phyloP scores from a whole-genome alignment of 1,140 invertebrate species.

The Bombus soroeensis region DNA sequence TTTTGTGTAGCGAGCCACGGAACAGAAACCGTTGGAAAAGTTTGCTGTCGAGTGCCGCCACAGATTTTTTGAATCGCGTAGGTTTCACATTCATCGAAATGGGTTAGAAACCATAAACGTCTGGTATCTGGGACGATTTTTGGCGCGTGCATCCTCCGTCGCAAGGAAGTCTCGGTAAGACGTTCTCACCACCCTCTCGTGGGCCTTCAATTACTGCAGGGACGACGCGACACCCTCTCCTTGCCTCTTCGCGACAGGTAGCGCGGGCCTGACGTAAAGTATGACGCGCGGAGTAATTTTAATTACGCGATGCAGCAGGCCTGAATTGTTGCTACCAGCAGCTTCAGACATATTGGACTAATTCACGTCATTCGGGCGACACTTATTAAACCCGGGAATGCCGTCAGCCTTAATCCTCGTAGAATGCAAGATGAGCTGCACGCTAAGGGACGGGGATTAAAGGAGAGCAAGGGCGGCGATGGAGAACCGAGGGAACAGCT shows the following conservation, averaged over 20 bases:
- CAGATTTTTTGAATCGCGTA: no score
- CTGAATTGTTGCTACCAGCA: slow-evolving; percentile 72
- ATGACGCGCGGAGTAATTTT: slow-evolving; percentile 76
- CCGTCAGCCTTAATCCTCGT: slow-evolving; percentile 73
- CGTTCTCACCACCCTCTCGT: neutral
- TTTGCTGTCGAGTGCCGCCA: no score
- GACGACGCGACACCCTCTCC: slow-evolving; percentile 21
- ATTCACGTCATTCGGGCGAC: slow-evolving; percentile 76
- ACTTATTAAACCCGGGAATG: slow-evolving; percentile 78
- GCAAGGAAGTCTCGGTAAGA: neutral
- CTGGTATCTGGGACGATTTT: slow-evolving; percentile 12
- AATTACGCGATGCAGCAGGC: slow-evolving; percentile 75
- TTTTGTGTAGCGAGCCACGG: no score
- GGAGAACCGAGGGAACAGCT: neutral
- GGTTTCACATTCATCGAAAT: no score
- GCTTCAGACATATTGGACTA: slow-evolving; percentile 76
- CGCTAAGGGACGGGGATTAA: slow-evolving; percentile 5
- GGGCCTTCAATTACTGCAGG: slow-evolving; percentile 49
- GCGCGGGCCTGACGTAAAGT: slow-evolving; percentile 66
- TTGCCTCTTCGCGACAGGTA: neutral
- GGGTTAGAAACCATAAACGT: no score
- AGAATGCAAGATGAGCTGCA: slow-evolving; percentile 65
- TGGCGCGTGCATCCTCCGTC: neutral
- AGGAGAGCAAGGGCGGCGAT: neutral
- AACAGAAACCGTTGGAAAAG: no score